A percentile compares a stretch with the other conserved stretches of the same genome.
phyloP scores from a whole-genome alignment of 2,888 invertebrate genomes.

The Dicranocentrus wangi region DNA sequence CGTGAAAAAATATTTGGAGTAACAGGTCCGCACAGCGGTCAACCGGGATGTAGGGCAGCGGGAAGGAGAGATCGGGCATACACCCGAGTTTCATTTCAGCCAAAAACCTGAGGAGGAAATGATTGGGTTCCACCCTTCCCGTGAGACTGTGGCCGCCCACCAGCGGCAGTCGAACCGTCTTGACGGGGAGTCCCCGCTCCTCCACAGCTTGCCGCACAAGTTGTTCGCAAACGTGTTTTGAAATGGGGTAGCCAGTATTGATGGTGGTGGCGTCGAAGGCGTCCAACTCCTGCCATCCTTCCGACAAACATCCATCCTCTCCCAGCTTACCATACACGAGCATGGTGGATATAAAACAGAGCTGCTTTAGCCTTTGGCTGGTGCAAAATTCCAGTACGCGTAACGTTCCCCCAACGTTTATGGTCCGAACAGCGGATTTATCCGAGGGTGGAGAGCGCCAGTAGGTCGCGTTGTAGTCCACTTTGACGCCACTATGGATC shows the following conservation, averaged over 20 bases:
- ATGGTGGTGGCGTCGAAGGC: background rate
- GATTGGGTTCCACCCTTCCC: slow-evolving; percentile 5
- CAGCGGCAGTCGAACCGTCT: slow-evolving; percentile 17
- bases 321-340: too few species aligned
- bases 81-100: slow-evolving; percentile 20
- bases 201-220: slow-evolving; percentile 21
- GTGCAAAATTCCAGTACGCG: too few species aligned
- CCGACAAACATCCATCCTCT: too few species aligned
- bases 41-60: background rate
- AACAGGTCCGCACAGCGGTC: slow-evolving; percentile 21
- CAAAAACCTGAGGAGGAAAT: background rate
- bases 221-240: slow-evolving; percentile 37
- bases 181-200: slow-evolving; percentile 34
- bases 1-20: too few species aligned
- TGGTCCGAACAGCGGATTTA: background rate
- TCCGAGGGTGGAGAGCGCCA: slow-evolving; percentile 9
- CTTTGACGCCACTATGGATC: slow-evolving; percentile 32
- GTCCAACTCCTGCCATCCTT: slow-evolving; percentile 18
- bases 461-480: slow-evolving; percentile 28
- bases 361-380: too few species aligned
- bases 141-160: slow-evolving; percentile 16
- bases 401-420: slow-evolving; percentile 1
- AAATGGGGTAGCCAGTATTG: slow-evolving; percentile 24
- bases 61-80: slow-evolving; percentile 6
- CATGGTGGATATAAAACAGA: background rate